Percentiles rank a stretch among this genome's conserved stretches.
Evolutionary conservation across 2,797 vertebrate species (phyloP).

Genomic region (Aythya fuligula): DNA sequence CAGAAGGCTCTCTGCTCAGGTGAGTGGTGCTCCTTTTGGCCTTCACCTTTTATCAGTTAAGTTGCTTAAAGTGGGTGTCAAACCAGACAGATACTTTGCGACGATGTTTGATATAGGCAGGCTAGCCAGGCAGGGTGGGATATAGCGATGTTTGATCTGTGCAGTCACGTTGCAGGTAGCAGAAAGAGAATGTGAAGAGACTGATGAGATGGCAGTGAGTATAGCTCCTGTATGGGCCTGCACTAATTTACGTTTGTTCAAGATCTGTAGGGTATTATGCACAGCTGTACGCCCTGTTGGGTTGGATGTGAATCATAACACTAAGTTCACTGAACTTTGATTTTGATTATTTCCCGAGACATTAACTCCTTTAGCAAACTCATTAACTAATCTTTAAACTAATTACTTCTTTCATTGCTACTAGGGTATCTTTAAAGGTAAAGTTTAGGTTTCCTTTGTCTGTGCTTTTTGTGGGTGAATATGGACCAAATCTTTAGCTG

Average conservation of each 20-base stretch:
- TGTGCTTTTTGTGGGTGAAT: not conserved
- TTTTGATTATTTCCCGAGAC: conserved; percentile 24
- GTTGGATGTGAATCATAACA: conserved; percentile 4
- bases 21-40: not conserved
- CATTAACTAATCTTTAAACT: conserved; percentile 1
- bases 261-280: not conserved
- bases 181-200: not conserved
- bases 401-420: not conserved
- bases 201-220: not conserved
- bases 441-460: not conserved
- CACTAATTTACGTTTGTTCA: not conserved
- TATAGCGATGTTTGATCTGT: not conserved
- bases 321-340: conserved; percentile 28
- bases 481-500: not conserved
- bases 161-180: not conserved
- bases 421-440: not conserved
- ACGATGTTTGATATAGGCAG: not conserved
- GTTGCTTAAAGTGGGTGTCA: not conserved
- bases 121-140: not conserved
- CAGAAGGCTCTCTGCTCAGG: not conserved
- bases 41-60: not conserved
- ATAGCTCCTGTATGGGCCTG: not conserved
- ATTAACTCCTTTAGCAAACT: conserved; percentile 41
- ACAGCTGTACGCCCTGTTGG: not conserved
- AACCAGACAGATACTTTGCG: rapidly evolving